Conservation (phyloP, 2,797 vertebrate species). For the Buphagus erythrorhynchus region DNA sequence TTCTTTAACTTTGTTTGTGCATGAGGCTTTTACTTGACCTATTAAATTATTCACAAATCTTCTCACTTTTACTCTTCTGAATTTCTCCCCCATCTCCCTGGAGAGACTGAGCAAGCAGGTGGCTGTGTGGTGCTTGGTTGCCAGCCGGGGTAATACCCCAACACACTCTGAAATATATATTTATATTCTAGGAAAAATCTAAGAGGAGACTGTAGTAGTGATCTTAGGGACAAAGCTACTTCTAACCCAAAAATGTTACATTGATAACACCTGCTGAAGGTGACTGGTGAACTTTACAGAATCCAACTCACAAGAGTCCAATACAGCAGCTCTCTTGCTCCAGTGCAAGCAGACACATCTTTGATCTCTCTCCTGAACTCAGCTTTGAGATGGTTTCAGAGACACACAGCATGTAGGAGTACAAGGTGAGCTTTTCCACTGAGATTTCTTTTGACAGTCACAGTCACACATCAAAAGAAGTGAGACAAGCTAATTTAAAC, state of each 20-base stretch:
- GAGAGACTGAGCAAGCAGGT: neutral
- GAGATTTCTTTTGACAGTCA: neutral
- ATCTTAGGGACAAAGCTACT: neutral
- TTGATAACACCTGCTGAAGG: neutral
- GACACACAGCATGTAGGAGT: neutral
- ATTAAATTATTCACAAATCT: fast-evolving
- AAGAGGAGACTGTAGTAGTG: neutral
- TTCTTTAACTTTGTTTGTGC: neutral
- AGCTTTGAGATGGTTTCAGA: neutral
- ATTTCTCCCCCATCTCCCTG: neutral
- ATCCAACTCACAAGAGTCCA: neutral
- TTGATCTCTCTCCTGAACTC: neutral
- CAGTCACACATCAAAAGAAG: neutral
- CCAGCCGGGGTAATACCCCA: neutral
- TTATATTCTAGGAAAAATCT: neutral
- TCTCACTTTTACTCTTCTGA: neutral
- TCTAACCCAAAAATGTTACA: neutral
- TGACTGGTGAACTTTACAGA: neutral
- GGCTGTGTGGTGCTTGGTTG: neutral
- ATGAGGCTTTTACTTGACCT: neutral
- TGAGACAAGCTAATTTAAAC: neutral
- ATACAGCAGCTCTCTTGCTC: fast-evolving
- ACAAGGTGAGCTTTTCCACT: neutral
- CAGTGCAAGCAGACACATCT: neutral
- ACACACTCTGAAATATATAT: neutral